These are phyloP conservation scores for Macrotrachela quadricornifera DNA, from an alignment of 1,140 invertebrate genomes.

Conservation along the genomic window DNA sequence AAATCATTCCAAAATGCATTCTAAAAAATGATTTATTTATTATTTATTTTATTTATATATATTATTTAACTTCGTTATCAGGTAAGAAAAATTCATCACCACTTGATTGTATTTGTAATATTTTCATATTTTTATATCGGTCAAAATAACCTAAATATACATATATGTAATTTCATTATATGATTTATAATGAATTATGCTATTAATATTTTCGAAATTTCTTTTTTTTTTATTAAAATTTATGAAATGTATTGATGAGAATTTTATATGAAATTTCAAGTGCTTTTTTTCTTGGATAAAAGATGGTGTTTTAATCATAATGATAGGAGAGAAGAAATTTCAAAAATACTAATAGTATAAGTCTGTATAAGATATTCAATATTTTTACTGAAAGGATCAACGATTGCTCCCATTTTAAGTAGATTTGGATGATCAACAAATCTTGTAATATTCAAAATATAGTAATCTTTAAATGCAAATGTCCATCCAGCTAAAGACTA, in stretches of 20 bases:
- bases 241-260: too few relatives aligned
- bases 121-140: slow-evolving; percentile 15
- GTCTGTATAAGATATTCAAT: too few relatives aligned
- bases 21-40: too few relatives aligned
- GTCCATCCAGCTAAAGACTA: slow-evolving; percentile 7
- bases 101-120: slow-evolving; percentile 16
- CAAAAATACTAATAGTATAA: too few relatives aligned
- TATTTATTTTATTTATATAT: too few relatives aligned
- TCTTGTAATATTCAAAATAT: slow-evolving; percentile 6
- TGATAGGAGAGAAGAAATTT: background rate
- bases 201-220: too few relatives aligned
- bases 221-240: too few relatives aligned
- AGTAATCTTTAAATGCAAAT: slow-evolving; percentile 9
- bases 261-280: too few relatives aligned
- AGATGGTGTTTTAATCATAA: too few relatives aligned
- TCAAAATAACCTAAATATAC: slow-evolving; percentile 19
- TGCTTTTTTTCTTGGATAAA: too few relatives aligned
- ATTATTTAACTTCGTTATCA: slow-evolving; percentile 13
- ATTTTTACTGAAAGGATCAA: slow-evolving; percentile 3
- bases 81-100: slow-evolving; percentile 25
- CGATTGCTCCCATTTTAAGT: slow-evolving; percentile 3
- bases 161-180: too few relatives aligned
- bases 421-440: background rate
- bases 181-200: too few relatives aligned
- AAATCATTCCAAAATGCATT: slow-evolving; percentile 7